A percentile compares a stretch with the other conserved stretches of the same genome.
Conservation (phyloP, 2,113 vertebrate species). For the Dryoscopus gambensis region DNA sequence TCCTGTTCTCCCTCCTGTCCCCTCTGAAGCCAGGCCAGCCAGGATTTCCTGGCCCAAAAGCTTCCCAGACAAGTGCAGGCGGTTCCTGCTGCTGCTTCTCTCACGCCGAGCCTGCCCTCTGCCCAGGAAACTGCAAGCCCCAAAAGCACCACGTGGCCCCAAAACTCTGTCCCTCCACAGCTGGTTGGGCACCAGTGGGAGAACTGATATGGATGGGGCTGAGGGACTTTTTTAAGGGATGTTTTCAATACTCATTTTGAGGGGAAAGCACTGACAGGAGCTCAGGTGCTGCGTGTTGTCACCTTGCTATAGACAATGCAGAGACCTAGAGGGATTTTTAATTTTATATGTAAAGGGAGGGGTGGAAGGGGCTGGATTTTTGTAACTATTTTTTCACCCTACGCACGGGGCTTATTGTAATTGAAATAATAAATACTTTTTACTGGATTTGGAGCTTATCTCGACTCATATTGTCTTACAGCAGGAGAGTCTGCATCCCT, state of each 20-base stretch:
- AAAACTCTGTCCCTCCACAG: not conserved
- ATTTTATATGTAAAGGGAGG: conserved; percentile 41
- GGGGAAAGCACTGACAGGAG: not conserved
- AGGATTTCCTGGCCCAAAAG: not conserved
- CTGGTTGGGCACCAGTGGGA: fast-evolving
- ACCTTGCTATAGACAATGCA: not conserved
- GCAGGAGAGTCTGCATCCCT: not conserved
- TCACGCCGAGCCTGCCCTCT: not conserved
- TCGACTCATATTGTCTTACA: not conserved
- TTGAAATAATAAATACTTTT: conserved; percentile 74
- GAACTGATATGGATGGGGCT: not conserved
- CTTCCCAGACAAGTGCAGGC: not conserved
- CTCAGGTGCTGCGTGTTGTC: not conserved
- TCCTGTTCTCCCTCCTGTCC: not conserved
- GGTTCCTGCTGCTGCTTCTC: not conserved
- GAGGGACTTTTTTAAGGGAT: not conserved
- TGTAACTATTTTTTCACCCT: conserved; percentile 63
- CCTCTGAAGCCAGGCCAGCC: not conserved
- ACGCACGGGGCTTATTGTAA: conserved; percentile 23
- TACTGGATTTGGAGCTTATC: not conserved
- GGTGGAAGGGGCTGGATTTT: not conserved
- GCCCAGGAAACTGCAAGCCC: not conserved
- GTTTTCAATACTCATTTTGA: not conserved
- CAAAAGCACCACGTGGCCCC: fast-evolving
- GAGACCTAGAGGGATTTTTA: not conserved